These are phyloP conservation scores for Drosophila pruinosa DNA, from an alignment of 1,140 invertebrate genomes.

Conservation along the genomic window DNA sequence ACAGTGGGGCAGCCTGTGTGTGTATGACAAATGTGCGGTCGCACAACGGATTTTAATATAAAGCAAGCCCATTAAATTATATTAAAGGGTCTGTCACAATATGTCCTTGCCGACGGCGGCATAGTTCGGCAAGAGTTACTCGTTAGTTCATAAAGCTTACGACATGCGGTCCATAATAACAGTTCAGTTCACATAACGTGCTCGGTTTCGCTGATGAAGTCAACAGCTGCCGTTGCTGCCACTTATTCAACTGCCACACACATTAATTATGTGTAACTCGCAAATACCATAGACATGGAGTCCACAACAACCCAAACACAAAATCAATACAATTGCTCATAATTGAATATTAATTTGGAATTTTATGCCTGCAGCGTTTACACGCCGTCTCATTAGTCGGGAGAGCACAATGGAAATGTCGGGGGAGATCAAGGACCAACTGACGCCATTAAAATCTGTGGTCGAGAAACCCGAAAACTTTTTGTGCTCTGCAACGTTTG, in stretches of 20 bases:
- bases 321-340: conserved; percentile 59
- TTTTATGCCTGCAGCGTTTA: conserved; percentile 26
- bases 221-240: neutral
- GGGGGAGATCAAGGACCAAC: too few relatives aligned
- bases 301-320: neutral
- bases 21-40: conserved; percentile 71
- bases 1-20: conserved; percentile 16
- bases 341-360: conserved; percentile 76
- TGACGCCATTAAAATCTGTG: conserved; percentile 7
- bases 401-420: neutral
- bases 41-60: conserved; percentile 59
- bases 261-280: conserved; percentile 7
- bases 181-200: conserved; percentile 48
- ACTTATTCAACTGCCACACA: conserved; percentile 1
- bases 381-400: conserved; percentile 37
- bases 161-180: conserved; percentile 67
- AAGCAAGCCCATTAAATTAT: conserved; percentile 65
- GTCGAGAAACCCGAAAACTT: neutral
- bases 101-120: conserved; percentile 5
- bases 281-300: neutral
- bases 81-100: conserved; percentile 38
- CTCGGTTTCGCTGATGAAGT: conserved; percentile 31
- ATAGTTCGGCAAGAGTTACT: conserved; percentile 28
- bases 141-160: conserved; percentile 37
- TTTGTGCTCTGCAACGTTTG: conserved; percentile 26